Percentiles rank a stretch among this genome's conserved stretches.
Conservation (phyloP, 2,888 invertebrate genomes). For the Standfussiana lucernea region DNA sequence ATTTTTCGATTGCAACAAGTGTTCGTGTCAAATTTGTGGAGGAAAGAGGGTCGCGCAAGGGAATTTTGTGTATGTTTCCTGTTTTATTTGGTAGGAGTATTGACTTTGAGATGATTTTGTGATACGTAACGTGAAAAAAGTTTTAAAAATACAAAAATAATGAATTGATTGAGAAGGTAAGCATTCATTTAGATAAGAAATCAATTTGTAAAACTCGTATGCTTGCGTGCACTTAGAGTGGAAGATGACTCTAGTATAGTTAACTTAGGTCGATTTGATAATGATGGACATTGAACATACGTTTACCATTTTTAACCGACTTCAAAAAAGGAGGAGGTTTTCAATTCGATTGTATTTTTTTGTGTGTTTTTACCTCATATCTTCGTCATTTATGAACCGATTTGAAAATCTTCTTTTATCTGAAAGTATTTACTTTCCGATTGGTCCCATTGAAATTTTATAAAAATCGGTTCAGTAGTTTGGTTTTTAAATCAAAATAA, state of each 20-base stretch:
- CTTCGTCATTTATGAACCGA: no score
- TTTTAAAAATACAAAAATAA: not conserved
- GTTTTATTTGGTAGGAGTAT: not conserved
- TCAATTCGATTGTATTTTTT: no score
- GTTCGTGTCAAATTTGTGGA: slow-evolving; percentile 53
- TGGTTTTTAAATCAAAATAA: no score
- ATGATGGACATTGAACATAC: not conserved
- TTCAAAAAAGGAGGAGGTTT: no score
- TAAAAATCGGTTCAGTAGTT: no score
- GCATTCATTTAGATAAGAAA: not conserved
- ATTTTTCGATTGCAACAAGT: slow-evolving; percentile 61
- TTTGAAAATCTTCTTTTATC: no score
- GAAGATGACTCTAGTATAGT: not conserved
- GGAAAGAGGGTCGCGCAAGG: not conserved
- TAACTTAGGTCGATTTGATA: no score
- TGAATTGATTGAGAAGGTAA: no score
- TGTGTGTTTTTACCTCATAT: no score
- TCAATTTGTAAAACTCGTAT: not conserved
- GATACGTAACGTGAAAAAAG: no score
- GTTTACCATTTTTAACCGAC: not conserved
- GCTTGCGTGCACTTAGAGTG: not conserved
- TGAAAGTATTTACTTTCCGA: no score
- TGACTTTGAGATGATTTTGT: not conserved
- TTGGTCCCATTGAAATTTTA: no score
- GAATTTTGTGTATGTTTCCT: not conserved